These are phyloP conservation scores for Trichogramma pretiosum DNA, from an alignment of 1,140 invertebrate genomes.

Conservation along the genomic window DNA sequence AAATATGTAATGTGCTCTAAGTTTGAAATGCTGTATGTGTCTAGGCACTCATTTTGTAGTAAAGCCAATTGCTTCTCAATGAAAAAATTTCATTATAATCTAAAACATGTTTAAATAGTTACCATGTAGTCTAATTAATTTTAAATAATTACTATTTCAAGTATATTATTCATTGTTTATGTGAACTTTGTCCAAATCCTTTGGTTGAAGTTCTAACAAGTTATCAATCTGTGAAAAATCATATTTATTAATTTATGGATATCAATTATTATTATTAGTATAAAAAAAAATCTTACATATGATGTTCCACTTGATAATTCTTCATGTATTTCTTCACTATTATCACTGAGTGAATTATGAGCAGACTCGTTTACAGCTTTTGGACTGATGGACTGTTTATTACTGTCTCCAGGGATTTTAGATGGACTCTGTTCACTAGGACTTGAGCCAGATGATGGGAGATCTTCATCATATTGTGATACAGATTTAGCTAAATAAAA, in stretches of 20 bases:
- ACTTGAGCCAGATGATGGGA: constrained; percentile 40
- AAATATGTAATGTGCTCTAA: constrained; percentile 12
- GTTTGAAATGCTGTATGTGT: neutral
- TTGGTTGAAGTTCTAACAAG: neutral
- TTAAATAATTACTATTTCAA: neutral
- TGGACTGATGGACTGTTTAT: too few relatives aligned
- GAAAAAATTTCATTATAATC: too few relatives aligned
- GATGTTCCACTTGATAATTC: constrained; percentile 39
- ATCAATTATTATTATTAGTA: neutral
- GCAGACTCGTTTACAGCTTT: too few relatives aligned
- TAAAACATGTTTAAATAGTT: too few relatives aligned
- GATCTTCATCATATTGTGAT: constrained; percentile 44
- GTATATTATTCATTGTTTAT: neutral
- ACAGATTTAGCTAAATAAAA: constrained; percentile 31
- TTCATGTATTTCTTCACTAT: constrained; percentile 41
- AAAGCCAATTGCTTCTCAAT: too few relatives aligned
- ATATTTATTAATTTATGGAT: neutral
- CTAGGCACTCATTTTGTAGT: constrained; percentile 7
- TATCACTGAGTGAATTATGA: constrained; percentile 32
- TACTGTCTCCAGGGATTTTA: too few relatives aligned
- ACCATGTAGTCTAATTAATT: too few relatives aligned
- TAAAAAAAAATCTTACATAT: constrained; percentile 38
- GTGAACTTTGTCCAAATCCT: neutral
- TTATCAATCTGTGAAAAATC: constrained; percentile 6
- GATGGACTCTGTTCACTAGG: constrained; percentile 38